These are phyloP conservation scores for Urocolius indicus DNA, from an alignment of 2,113 vertebrate genomes.

Conservation along the genomic window DNA sequence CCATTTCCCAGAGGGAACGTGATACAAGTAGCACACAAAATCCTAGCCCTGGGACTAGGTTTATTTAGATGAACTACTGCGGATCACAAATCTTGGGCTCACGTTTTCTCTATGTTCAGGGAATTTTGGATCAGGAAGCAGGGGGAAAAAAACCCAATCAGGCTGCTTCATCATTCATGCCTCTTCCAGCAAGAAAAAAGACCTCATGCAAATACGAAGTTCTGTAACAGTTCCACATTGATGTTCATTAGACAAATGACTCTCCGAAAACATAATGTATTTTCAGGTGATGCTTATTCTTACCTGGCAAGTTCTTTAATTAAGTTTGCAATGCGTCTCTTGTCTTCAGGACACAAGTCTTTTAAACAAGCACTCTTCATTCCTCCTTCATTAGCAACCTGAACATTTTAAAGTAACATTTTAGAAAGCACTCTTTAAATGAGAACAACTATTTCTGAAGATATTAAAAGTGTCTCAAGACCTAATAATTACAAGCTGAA, in stretches of 20 bases:
- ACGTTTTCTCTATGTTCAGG: not conserved
- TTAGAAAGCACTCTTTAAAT: constrained; percentile 46
- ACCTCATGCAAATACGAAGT: not conserved
- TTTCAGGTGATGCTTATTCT: constrained; percentile 55
- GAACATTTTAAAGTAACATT: constrained; percentile 64
- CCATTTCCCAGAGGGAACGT: not conserved
- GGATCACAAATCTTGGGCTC: not conserved
- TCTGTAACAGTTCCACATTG: not conserved
- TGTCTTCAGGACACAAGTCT: constrained; percentile 97
- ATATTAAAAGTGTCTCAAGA: constrained; percentile 39
- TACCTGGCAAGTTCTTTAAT: constrained; percentile 97
- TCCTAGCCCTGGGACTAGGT: not conserved
- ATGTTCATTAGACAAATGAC: constrained; percentile 28
- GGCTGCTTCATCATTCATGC: not conserved
- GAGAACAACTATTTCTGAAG: constrained; percentile 48
- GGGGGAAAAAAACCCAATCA: not conserved
- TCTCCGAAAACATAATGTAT: constrained; percentile 32
- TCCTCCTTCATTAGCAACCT: constrained; percentile 77
- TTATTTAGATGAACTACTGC: not conserved
- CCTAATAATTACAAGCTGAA: constrained; percentile 14
- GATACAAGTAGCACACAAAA: not conserved
- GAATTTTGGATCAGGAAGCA: not conserved
- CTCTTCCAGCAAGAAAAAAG: not conserved
- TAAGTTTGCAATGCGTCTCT: constrained; percentile 94
- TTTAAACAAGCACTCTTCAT: constrained; percentile 87